Evolutionary conservation across 2,888 invertebrate genomes (phyloP), one percentile per base, ranked within the genome.

Genomic region (Parnassius smintheus): DNA sequence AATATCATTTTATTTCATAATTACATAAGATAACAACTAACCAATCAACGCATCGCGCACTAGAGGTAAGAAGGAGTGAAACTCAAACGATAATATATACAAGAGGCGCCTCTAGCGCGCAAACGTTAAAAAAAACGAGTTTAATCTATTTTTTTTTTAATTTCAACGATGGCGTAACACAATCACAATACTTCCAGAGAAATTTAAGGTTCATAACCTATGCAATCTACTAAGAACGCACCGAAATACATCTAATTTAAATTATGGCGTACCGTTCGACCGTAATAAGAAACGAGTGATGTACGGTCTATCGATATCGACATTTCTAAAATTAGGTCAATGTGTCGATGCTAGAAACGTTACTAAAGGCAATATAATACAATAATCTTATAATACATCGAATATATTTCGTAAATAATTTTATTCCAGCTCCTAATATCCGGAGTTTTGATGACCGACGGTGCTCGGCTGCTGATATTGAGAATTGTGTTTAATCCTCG

Each of bases 401-500:
- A 35, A 35, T 35, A 35, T 35, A 35, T 35, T 35, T 35, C 3
- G 25, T 25, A 25, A 25, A 3, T 25, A 35, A 7, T 35, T 35
- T 35, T 35, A 35, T 3, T 35, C 35, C 35, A 35, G 35, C 35
- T 35, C 35, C 4, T 35, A 35, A 35, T 35, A 7, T 35, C 9
- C n/a, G 42, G 9, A 18, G 41, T 41, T 41, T 35, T n/a, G 45
- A 2, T 9, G 13, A 42, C 42, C 42, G 42, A 49, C 41, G 42
- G 18, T 12, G 8, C 1, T 18, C 44, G 35, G 7, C 18, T 45
- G 46, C 35, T 7, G 52, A 18, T 1, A 18, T 25, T 41, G 35
- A 3, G n/a, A 11, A 2, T 42, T 7, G 18, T 1, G 25, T 73
- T 93, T 97, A 98, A 91, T 99, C 99, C 93, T 99, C 99, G 81